phyloP scores from a whole-genome alignment of 2,113 vertebrate species.

The Cairina moschata region DNA sequence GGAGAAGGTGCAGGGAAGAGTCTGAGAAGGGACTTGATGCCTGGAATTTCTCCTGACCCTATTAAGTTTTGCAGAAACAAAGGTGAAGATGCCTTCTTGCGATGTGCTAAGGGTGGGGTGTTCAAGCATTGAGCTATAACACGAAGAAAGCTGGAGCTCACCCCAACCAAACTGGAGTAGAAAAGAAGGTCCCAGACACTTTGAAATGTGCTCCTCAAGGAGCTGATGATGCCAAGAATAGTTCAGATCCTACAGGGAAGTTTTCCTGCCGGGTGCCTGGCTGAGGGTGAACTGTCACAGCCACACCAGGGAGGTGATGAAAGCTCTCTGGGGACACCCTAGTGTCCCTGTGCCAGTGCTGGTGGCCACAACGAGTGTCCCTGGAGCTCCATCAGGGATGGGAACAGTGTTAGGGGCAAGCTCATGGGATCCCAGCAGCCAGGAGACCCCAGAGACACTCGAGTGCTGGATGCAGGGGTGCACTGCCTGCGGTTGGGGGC shows the following conservation, averaged over 20 bases:
- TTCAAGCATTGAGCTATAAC: not conserved
- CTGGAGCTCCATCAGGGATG: too few relatives aligned
- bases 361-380: too few relatives aligned
- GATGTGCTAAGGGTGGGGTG: not conserved
- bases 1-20: not conserved
- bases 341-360: not conserved
- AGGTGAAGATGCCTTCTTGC: not conserved
- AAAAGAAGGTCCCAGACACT: not conserved
- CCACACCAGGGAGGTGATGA: not conserved
- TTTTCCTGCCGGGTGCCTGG: not conserved
- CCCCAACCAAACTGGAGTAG: not conserved
- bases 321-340: not conserved
- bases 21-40: not conserved
- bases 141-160: not conserved
- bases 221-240: not conserved
- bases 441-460: too few relatives aligned
- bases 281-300: not conserved
- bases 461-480: too few relatives aligned
- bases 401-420: too few relatives aligned
- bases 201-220: not conserved
- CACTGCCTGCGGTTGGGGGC: fast-evolving
- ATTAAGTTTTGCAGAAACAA: fast-evolving
- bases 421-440: too few relatives aligned
- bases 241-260: not conserved
- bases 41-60: not conserved